phyloP scores from a whole-genome alignment of 2,113 vertebrate species.

The Coptodon bakossiorum region DNA sequence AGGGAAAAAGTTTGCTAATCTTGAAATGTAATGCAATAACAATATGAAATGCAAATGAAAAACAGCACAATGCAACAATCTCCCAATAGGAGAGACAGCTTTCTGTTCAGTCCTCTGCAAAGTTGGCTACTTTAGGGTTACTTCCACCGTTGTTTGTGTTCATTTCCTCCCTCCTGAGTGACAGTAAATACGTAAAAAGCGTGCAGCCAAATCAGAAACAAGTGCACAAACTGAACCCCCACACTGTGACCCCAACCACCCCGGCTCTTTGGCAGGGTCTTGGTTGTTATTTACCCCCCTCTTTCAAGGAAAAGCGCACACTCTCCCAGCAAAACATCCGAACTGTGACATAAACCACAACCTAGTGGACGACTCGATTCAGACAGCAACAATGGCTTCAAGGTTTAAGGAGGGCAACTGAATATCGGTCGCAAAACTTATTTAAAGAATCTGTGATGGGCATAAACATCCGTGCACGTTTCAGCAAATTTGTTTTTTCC shows the following conservation, averaged over 20 bases:
- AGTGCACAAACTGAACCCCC: slow-evolving; percentile 42
- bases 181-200: background rate
- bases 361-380: background rate
- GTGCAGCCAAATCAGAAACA: slow-evolving; percentile 29
- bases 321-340: slow-evolving; percentile 34
- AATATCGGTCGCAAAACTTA: background rate
- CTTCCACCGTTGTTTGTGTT: background rate
- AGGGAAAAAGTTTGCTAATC: background rate
- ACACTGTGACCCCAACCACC: slow-evolving; percentile 18
- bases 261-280: background rate
- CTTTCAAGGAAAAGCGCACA: slow-evolving; percentile 5
- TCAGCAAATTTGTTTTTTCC: background rate
- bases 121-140: background rate
- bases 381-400: background rate
- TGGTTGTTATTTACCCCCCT: slow-evolving; percentile 44
- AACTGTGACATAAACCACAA: slow-evolving; percentile 25
- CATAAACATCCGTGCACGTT: background rate
- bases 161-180: background rate
- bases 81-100: background rate
- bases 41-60: background rate
- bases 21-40: background rate
- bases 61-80: background rate
- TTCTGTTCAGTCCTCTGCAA: background rate
- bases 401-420: background rate
- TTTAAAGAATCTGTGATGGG: background rate